These are phyloP conservation scores for Melanotaenia maccullochi DNA, from an alignment of 2,797 vertebrate species.

Conservation along the genomic window DNA sequence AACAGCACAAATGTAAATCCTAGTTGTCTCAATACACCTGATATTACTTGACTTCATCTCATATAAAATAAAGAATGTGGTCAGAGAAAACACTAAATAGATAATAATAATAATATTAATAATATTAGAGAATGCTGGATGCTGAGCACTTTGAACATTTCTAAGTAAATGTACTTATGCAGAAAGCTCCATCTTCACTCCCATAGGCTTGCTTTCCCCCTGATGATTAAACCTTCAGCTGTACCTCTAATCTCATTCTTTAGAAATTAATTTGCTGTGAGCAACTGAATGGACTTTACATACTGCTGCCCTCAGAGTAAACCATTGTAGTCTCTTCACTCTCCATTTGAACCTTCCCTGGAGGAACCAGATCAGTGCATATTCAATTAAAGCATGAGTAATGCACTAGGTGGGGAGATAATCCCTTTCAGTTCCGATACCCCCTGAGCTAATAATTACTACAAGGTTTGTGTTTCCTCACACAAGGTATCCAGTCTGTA, in stretches of 20 bases:
- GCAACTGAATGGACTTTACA: constrained; percentile 42
- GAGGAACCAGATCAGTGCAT: constrained; percentile 61
- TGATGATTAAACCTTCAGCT: constrained; percentile 1
- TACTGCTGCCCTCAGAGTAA: constrained; percentile 34
- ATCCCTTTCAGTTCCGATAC: constrained; percentile 61
- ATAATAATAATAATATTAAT: neutral
- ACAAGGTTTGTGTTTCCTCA: constrained; percentile 56
- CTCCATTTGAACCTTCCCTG: constrained; percentile 46
- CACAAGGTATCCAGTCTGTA: constrained; percentile 18
- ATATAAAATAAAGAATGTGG: neutral
- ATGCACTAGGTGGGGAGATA: constrained; percentile 55
- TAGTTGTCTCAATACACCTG: neutral
- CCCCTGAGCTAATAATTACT: constrained; percentile 60
- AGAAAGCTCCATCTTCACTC: neutral
- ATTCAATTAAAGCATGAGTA: constrained; percentile 71
- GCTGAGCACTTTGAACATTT: neutral
- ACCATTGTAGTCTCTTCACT: constrained; percentile 24
- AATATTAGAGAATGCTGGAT: neutral
- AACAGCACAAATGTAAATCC: neutral
- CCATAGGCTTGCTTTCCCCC: neutral
- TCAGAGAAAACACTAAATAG: neutral
- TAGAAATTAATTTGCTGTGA: constrained; percentile 35
- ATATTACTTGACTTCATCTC: neutral
- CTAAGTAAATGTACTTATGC: neutral
- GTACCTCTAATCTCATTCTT: constrained; percentile 15